Percentiles rank a stretch among this genome's conserved stretches.
Conservation (phyloP, 35 echinoderm and acorn worm species). For the Amphiura filiformis region DNA sequence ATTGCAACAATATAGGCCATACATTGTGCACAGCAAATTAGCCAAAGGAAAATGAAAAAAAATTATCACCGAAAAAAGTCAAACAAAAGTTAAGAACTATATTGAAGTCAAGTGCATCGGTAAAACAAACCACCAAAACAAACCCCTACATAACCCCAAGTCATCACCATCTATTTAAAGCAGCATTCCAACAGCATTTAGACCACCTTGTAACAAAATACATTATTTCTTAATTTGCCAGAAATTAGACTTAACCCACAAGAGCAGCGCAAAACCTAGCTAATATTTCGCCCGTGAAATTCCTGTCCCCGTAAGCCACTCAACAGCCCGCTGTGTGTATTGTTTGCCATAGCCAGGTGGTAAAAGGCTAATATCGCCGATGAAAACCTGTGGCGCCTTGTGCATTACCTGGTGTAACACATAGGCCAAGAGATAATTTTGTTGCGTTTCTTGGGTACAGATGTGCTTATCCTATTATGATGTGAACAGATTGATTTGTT, state of each 20-base stretch:
- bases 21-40: too few species aligned
- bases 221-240: not conserved
- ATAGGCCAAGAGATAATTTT: not conserved
- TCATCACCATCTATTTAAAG: too few species aligned
- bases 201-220: not conserved
- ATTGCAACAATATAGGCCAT: too few species aligned
- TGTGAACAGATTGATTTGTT: too few species aligned
- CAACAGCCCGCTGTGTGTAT: not conserved
- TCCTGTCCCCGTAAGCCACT: not conserved
- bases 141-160: too few species aligned
- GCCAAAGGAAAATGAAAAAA: too few species aligned
- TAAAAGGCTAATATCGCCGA: not conserved
- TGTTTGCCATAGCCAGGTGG: constrained; percentile 5
- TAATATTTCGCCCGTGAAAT: not conserved
- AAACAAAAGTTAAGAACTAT: too few species aligned
- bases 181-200: not conserved
- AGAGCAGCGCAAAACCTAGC: not conserved
- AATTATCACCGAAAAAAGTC: too few species aligned
- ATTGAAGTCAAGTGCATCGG: too few species aligned
- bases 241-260: not conserved
- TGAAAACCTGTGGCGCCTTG: constrained; percentile 5
- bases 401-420: not conserved
- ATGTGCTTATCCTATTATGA: too few species aligned
- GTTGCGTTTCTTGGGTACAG: not conserved
- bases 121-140: too few species aligned